Base-by-base conservation (phyloP, 2,888 invertebrate genomes). In the Sphinx pinastri region DNA sequence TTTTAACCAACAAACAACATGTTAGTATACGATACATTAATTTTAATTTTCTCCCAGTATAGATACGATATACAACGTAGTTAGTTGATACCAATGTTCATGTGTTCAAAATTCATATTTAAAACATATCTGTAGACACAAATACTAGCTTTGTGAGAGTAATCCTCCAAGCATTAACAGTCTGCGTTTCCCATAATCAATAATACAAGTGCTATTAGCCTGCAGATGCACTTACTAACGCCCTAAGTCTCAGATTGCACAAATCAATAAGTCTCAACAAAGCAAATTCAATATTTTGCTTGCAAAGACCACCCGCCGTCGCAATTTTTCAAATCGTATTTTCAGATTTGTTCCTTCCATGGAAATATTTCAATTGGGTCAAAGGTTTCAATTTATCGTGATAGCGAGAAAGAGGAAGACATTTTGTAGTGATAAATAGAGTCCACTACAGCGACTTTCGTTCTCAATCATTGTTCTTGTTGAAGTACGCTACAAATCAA, bases 371-470 rank as follows among this genome's bases (percentile, higher is more conserved):
- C 83, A 81, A 83, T 81, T 79, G 74, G 81, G 81, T 83, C 79
- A 83, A 84, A 84, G 80, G 78, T 84, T 88, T 85, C 79, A 82
- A 85, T 86, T 86, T 84, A 81, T 76, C 73, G 71, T 79, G 75
- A 81, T 78, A 81, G 74, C 74, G 69, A 74, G 76, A 77, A 76
- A 77, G 74, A 74, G 68, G 74, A 72, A 73, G 72, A 74, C 71
- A 74, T 75, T 75, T 70, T 76, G 72, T 76, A 70, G 71, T 79
- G 75, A 82, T 78, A 79, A 77, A 82, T 79, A 79, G 71, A 68
- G 69, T 45, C 14, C 59, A 70, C 63, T 71, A 71, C 25, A 68
- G 38, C 16, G 16, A 49, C 31, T 59, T 54, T 31, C 57, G 19
- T 67, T 69, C 67, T 70, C 75, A 38, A 68, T 70, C 49, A 67